phyloP scores from a whole-genome alignment of 2,888 invertebrate species.

The Xylota sylvarum region DNA sequence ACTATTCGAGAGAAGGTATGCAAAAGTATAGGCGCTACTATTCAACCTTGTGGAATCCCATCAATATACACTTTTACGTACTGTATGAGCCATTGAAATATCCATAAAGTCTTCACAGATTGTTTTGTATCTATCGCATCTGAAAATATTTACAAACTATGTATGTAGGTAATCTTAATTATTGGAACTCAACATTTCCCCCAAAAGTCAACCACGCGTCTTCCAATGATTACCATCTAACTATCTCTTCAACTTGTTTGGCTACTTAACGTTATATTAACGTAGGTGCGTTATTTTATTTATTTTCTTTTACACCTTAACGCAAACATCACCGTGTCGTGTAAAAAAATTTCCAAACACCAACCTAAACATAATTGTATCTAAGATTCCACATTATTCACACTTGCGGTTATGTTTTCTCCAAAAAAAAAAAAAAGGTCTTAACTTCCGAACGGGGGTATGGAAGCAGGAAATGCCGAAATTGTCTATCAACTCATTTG shows the following conservation, averaged over 20 bases:
- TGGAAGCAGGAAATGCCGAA: constrained; percentile 39
- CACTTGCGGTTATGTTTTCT: constrained; percentile 1
- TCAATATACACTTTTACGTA: not conserved
- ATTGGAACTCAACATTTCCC: too few species aligned
- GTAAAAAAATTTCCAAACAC: not conserved
- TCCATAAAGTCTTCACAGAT: not conserved
- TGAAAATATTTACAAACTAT: too few species aligned
- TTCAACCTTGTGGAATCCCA: not conserved
- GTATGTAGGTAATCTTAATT: too few species aligned
- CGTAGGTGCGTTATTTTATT: not conserved
- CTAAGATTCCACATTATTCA: constrained; percentile 16
- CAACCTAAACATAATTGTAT: not conserved
- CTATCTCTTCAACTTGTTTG: not conserved
- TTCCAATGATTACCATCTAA: not conserved
- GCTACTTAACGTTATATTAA: not conserved
- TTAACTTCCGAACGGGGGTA: constrained; percentile 11
- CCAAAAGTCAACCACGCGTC: not conserved
- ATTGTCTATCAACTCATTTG: constrained; percentile 21
- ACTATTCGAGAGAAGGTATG: not conserved
- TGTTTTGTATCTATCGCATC: too few species aligned
- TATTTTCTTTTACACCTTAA: not conserved
- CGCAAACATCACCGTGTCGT: not conserved
- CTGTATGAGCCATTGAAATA: not conserved
- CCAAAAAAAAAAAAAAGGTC: not conserved
- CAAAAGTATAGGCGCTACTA: not conserved